These are phyloP conservation scores for Mormyrops boulengeri DNA, from an alignment of 2,797 vertebrate species.

Conservation along the genomic window DNA sequence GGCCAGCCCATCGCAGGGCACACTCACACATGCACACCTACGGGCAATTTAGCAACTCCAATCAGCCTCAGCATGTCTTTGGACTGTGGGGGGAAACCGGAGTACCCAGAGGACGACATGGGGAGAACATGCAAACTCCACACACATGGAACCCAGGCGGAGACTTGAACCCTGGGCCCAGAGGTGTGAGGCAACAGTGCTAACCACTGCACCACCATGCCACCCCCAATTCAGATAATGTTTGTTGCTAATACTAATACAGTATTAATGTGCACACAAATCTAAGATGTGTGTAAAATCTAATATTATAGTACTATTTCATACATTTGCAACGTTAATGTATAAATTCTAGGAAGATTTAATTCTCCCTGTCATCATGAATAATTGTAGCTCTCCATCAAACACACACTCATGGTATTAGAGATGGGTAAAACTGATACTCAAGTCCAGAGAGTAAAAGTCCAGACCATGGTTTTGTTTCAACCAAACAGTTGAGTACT, in stretches of 20 bases:
- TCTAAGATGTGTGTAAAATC: background rate
- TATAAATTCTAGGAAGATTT: background rate
- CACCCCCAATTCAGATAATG: background rate
- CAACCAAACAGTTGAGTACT: background rate
- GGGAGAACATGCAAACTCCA: too few relatives aligned
- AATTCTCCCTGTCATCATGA: background rate
- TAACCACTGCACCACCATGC: too few relatives aligned
- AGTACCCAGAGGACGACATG: too few relatives aligned
- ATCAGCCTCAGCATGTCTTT: too few relatives aligned
- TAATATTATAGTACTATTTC: background rate
- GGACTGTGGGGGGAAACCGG: too few relatives aligned
- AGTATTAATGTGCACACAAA: background rate
- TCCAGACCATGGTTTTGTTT: background rate
- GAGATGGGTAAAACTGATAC: background rate
- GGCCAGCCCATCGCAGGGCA: too few relatives aligned
- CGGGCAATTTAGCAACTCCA: too few relatives aligned
- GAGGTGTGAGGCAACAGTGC: too few relatives aligned
- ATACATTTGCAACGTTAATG: background rate
- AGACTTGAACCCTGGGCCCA: too few relatives aligned
- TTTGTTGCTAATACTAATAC: background rate
- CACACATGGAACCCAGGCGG: too few relatives aligned
- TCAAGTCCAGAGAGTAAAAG: background rate
- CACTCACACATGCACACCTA: too few relatives aligned
- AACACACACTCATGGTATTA: background rate
- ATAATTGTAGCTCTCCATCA: background rate